Base-by-base conservation (phyloP, 2,113 vertebrate species). In the Ctenodactylus gundi region DNA sequence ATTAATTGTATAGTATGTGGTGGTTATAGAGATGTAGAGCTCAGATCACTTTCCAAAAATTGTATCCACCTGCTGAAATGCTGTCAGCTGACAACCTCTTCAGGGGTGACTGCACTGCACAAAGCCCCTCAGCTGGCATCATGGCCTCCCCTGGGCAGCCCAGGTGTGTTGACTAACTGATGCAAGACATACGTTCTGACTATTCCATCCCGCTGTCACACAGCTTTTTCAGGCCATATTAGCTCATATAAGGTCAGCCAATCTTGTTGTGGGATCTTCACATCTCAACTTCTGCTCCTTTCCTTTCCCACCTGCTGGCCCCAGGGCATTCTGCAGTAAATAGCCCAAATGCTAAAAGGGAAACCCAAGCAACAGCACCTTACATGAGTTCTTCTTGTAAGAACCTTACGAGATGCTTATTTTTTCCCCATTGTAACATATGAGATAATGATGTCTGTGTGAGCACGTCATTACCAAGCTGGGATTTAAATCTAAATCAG, bases 401-500 rank as follows among this genome's bases (percentile, higher is more conserved):
- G 46, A 90, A 46, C 4, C 17, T 89, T 84, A 11, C 53, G 60
- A 91, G 31, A 39, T 51, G 39, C 3, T 31, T 94, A 62, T 60
- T 83, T 87, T 80, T 73, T 46, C 17, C 36, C 51, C 41, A 31
- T 75, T 46, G 23, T 65, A 65, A 72, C 18, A 58, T 60, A 60
- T 41, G n/a, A 88, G 49, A 27, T 34, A 82, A 62, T 55, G 44
- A 27, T 91, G 7, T 78, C 80, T 60, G 82, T 62, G 34, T 34
- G 81, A 90, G 62, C 41, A 70, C 3, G 23, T 82, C 39, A 78
- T 6, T n/a, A 4, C 62, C 78, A 93, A 80, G 18, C 62, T 87
- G n/a, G 58, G 39, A 89, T 67, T 58, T 72, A 91, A 72, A 89
- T 90, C 51, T 67, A 80, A 64, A 62, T 95, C 41, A 31, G 39